A percentile compares a stretch with the other conserved stretches of the same genome.
These are phyloP conservation scores for Syrista parreyssii DNA, from an alignment of 2,888 invertebrate genomes.

Conservation along the genomic window DNA sequence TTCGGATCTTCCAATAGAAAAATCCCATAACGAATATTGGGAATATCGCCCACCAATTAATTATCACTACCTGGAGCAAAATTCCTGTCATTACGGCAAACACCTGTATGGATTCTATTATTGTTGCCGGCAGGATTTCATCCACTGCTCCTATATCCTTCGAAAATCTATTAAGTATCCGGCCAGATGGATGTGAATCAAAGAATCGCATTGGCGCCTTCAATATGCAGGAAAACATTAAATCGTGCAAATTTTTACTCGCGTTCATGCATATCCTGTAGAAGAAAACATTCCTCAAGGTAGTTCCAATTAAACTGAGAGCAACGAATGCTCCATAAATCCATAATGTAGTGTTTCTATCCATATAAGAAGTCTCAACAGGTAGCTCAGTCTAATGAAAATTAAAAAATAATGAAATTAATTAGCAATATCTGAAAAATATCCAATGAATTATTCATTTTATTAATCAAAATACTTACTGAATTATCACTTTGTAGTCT, in stretches of 20 bases:
- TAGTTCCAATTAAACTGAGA: slow-evolving; percentile 72
- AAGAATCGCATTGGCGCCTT: slow-evolving; percentile 85
- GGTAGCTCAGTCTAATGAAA: background rate
- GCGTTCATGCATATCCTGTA: slow-evolving; percentile 81
- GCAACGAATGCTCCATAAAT: slow-evolving; percentile 73
- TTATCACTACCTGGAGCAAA: slow-evolving; percentile 77
- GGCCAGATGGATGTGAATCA: slow-evolving; percentile 84
- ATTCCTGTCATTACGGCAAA: slow-evolving; percentile 79
- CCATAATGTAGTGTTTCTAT: slow-evolving; percentile 49
- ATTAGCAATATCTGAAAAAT: background rate
- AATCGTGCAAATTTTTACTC: slow-evolving; percentile 79
- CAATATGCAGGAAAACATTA: slow-evolving; percentile 81
- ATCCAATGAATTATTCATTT: background rate
- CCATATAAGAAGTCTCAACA: slow-evolving; percentile 5
- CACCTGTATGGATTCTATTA: slow-evolving; percentile 75
- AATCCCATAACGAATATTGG: slow-evolving; percentile 73
- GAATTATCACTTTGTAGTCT: background rate
- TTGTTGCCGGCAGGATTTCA: slow-evolving; percentile 76
- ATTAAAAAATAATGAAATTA: background rate
- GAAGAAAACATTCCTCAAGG: slow-evolving; percentile 77
- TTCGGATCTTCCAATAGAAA: slow-evolving; percentile 74
- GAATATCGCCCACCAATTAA: slow-evolving; percentile 76
- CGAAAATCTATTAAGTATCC: slow-evolving; percentile 85
- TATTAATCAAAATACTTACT: background rate
- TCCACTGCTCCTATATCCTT: slow-evolving; percentile 86